A percentile compares a stretch with the other conserved stretches of the same genome.
phyloP scores from a whole-genome alignment of 2,797 vertebrate genomes.

The Arctocebus calabarensis region DNA sequence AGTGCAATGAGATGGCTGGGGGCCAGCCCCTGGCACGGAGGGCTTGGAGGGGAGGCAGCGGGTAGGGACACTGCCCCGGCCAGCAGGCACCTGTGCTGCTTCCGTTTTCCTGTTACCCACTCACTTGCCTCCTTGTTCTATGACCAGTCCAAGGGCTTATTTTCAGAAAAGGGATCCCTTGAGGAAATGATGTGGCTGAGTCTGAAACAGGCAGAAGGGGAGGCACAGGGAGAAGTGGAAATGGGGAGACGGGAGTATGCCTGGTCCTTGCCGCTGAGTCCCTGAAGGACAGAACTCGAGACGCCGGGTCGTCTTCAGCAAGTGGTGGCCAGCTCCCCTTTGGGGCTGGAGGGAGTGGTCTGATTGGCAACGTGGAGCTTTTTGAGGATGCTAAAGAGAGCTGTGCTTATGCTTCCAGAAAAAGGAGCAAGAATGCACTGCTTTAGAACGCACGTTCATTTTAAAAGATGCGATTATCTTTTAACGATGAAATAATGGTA shows the following conservation, averaged over 20 bases:
- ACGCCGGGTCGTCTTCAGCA: fast-evolving
- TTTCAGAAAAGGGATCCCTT: not conserved
- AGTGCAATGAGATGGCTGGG: not conserved
- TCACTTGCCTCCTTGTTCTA: not conserved
- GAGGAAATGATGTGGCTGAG: not conserved
- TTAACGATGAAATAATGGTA: not conserved
- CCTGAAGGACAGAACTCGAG: fast-evolving
- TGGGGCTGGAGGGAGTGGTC: fast-evolving
- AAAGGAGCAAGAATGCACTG: fast-evolving
- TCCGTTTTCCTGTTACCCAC: fast-evolving
- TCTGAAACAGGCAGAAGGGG: not conserved
- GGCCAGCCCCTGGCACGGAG: fast-evolving
- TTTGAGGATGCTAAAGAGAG: not conserved
- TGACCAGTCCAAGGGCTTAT: not conserved
- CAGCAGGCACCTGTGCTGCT: fast-evolving
- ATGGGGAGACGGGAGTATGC: fast-evolving
- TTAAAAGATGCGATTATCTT: too few species aligned
- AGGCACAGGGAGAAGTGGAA: not conserved
- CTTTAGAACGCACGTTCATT: not conserved
- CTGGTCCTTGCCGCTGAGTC: fast-evolving
- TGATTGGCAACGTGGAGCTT: fast-evolving
- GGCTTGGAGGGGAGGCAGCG: too few species aligned
- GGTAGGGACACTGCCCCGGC: fast-evolving
- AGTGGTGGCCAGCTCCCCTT: not conserved
- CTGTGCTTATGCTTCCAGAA: fast-evolving